Percentiles rank a stretch among this genome's conserved stretches.
Conservation (phyloP, 2,888 invertebrate genomes). For the Hypolimnas misippus region DNA sequence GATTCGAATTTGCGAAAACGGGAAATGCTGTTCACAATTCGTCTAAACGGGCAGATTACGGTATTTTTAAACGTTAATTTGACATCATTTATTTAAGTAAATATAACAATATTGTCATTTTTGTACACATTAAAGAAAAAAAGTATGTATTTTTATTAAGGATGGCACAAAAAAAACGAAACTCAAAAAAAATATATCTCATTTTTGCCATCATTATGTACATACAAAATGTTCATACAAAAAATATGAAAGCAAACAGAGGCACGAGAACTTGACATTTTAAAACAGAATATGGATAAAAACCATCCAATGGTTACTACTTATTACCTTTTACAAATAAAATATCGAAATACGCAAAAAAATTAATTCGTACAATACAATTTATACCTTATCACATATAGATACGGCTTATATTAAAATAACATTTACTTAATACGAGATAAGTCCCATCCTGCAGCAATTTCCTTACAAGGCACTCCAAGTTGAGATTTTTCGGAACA, state of each 20-base stretch:
- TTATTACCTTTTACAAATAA: constrained; percentile 22
- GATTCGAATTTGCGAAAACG: no score
- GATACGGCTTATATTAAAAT: constrained; percentile 1
- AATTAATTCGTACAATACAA: background rate
- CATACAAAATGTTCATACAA: background rate
- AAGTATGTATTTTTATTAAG: no score
- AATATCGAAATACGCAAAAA: background rate
- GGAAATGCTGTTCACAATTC: no score
- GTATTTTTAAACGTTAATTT: no score
- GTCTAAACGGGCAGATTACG: no score
- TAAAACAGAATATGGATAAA: constrained; percentile 2
- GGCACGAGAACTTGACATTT: constrained; percentile 11
- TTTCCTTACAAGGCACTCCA: constrained; percentile 23
- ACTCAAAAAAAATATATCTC: no score
- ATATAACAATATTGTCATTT: no score
- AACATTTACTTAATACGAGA: constrained; percentile 13
- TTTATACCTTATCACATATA: background rate
- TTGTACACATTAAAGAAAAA: no score
- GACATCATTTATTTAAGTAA: no score
- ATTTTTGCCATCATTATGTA: no score
- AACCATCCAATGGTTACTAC: constrained; percentile 6
- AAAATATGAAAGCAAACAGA: background rate
- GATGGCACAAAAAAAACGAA: no score
- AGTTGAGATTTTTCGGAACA: constrained; percentile 28
- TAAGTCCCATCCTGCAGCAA: constrained; percentile 18